These are phyloP conservation scores for Myripristis jacobus DNA, from an alignment of 2,797 vertebrate species.

Conservation along the genomic window DNA sequence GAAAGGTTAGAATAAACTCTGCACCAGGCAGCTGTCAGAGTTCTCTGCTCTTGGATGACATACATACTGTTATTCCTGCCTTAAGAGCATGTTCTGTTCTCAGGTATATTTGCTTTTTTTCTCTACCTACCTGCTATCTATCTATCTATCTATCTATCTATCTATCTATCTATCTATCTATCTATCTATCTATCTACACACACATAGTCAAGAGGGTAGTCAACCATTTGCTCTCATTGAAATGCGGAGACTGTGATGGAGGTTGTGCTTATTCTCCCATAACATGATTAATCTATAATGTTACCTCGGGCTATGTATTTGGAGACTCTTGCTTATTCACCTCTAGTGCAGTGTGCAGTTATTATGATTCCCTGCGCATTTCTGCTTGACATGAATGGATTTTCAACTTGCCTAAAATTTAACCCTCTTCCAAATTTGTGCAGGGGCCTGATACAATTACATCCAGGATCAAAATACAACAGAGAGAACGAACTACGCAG, in stretches of 20 bases:
- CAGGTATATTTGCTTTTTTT: not conserved
- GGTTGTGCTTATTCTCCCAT: constrained; percentile 72
- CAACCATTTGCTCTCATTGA: constrained; percentile 70
- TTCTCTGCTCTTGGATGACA: constrained; percentile 18
- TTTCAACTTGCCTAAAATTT: constrained; percentile 73
- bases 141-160: constrained; percentile 11
- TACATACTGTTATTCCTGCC: not conserved
- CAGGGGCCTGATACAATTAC: constrained; percentile 52
- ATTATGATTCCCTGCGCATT: constrained; percentile 78
- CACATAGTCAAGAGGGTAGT: constrained; percentile 37
- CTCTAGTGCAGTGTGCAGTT: constrained; percentile 64
- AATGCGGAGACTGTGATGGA: constrained; percentile 69
- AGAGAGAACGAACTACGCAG: constrained; percentile 27
- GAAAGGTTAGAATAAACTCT: constrained; percentile 25
- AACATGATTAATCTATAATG: constrained; percentile 83
- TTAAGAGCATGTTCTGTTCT: constrained; percentile 20
- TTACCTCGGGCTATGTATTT: constrained; percentile 81
- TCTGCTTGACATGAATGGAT: constrained; percentile 77
- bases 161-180: constrained; percentile 7
- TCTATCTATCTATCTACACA: not conserved
- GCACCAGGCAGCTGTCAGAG: constrained; percentile 34
- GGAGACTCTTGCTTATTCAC: constrained; percentile 75
- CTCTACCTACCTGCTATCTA: not conserved
- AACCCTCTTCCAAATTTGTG: constrained; percentile 67
- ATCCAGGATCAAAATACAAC: constrained; percentile 40